Evolutionary conservation across 2,797 vertebrate species (phyloP), one percentile per base, ranked within the genome.

Genomic region (Microcaecilia unicolor): DNA sequence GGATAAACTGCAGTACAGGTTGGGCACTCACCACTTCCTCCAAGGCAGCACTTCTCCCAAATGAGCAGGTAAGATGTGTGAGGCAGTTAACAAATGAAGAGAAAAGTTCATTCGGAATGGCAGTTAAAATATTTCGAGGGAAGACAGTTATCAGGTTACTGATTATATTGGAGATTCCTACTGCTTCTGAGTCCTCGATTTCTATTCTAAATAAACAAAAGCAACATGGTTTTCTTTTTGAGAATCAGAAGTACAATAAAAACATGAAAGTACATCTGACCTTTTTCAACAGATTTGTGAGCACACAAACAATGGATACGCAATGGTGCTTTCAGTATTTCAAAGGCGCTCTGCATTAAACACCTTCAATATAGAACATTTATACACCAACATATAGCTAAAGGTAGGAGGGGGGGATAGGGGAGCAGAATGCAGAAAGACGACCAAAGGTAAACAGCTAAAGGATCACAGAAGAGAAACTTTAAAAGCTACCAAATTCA

Each of bases 61-160:
- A 99, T 12, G 96, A 97, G 64, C 94, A 98, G 37, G 93, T 99
- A 68, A 99, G 93, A 58, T 97, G 78, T 7, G 92, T 92, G 27
- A 99, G 92, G 82, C 94, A 98, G 81, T 93, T 95, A 51, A 99
- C 91, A 55, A 99, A 98, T 35, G 96, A 99, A 44, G 92, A 91
- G 70, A 99, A 98, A 58, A 97, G 92, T 31, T 98, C 93, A 14
- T 72, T 92, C 35, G 96, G 95, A 67, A 99, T 81, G 8, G 95
- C 92, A 9, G 92, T 98, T 55, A 99, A 72, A 63, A 83, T 76
- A 46, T 86, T 96, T 27, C 93, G 83, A 6, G 96, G 95, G 67
- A 98, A 99, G 57, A 93, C 94, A 8, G 90, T 93, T 78, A 99
- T 96, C 67, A 99, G 74, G 53, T 98, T 99, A 80, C 92, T 96